Base-by-base conservation (phyloP, 2,113 vertebrate genomes). In the Abramis brama region DNA sequence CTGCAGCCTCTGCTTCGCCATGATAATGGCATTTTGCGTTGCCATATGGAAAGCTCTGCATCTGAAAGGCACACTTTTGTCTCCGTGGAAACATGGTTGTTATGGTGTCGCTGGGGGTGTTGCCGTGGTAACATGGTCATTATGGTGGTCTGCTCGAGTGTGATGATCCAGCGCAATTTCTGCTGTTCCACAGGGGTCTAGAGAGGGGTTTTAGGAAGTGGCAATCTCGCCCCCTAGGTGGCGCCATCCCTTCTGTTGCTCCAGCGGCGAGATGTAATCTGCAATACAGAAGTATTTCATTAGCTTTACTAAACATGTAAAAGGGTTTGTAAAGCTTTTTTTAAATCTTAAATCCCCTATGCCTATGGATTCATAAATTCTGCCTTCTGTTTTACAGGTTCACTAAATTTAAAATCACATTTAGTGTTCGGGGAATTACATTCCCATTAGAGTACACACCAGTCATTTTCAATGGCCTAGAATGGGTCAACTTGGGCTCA, bases 241-340 rank as follows among this genome's bases (percentile, higher is more conserved):
- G 95, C 95, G 68, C 95, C 95, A 89, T 94, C 95, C 93, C 94
- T 97, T 94, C 96, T 96, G 94, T 94, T 96, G 94, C 94, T 94
- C 93, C 93, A 96, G 93, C 91, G 95, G 95, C 93, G 97, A 93
- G 94, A 97, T 95, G 95, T 95, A 93, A 94, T 98, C 97, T 98
- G 94, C 30, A 79, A 93, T 75, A 94, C 86, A 91, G 68, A 88
- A 66, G 86, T 0, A 0, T 79, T 75, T 88, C n/a, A 86, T 33
- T 50, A 27, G n/a, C 13, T 45, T 10, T 66, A 4, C 21, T 78
- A 6, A 39, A 6, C 7, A 5, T 23, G 45, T 36, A 27, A 4
- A 6, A 50, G 15, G 5, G 15, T 55, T 50, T 50, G 8, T 6
- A 19, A 55, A 55, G 52, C 52, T 55, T 55, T 50, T 50, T 50